A percentile compares a stretch with the other conserved stretches of the same genome.
Conservation (phyloP, 2,888 invertebrate genomes). For the Rhogogaster chlorosoma region DNA sequence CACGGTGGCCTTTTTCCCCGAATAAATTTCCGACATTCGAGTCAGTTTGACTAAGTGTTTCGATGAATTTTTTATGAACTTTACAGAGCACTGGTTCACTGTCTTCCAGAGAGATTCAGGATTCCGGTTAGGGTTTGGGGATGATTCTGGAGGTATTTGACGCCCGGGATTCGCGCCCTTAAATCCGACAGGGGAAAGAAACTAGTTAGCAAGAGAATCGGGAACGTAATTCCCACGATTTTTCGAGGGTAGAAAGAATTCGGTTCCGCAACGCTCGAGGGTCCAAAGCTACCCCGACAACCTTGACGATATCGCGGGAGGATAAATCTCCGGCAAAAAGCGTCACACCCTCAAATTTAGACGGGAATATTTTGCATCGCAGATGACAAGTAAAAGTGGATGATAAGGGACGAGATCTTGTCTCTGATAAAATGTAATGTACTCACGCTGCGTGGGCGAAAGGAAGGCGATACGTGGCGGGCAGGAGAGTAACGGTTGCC, state of each 20-base stretch:
- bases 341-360: neutral
- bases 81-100: neutral
- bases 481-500: conserved; percentile 79
- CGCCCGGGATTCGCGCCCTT: neutral
- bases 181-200: neutral
- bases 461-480: conserved; percentile 80
- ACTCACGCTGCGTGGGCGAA: conserved; percentile 82
- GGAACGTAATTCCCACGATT: neutral
- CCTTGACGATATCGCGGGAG: neutral
- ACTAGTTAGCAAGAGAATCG: neutral
- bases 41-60: neutral
- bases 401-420: neutral
- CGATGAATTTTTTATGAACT: conserved; percentile 5
- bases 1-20: neutral
- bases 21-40: neutral
- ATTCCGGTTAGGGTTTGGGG: neutral
- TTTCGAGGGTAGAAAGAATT: neutral
- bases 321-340: neutral
- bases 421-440: conserved; percentile 59
- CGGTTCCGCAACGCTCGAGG: neutral
- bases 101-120: neutral
- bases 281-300: neutral
- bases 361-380: neutral
- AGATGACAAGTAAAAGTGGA: neutral
- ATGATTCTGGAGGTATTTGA: neutral